Conservation (phyloP, 2,797 vertebrate genomes). For the Manis pentadactyla region DNA sequence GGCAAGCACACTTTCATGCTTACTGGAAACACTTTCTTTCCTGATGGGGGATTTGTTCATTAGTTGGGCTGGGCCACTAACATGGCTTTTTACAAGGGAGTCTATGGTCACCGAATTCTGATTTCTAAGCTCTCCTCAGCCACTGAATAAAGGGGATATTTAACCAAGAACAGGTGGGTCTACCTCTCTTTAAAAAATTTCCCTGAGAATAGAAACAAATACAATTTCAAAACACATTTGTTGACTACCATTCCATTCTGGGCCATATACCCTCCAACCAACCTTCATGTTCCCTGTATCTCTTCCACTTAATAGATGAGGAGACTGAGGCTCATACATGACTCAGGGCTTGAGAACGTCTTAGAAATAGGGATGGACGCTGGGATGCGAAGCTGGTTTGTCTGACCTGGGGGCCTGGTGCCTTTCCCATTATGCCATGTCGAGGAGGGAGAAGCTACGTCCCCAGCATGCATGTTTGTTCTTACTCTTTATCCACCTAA, state of each 20-base stretch:
- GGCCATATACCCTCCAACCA: neutral
- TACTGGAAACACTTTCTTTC: slow-evolving; percentile 66
- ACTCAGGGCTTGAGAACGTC: neutral
- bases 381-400: neutral
- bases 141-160: slow-evolving; percentile 5
- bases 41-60: slow-evolving; percentile 29
- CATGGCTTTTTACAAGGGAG: slow-evolving; percentile 25
- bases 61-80: slow-evolving; percentile 30
- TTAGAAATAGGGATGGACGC: neutral
- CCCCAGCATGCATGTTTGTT: fast-evolving
- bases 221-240: neutral
- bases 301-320: neutral
- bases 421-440: neutral
- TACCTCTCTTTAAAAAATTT: neutral
- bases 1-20: slow-evolving; percentile 16
- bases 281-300: neutral
- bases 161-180: neutral
- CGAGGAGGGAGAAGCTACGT: neutral
- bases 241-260: neutral
- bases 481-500: neutral
- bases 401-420: neutral
- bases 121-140: neutral
- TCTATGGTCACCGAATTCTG: slow-evolving; percentile 18
- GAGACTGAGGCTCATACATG: neutral
- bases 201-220: neutral